Base-by-base conservation (phyloP, 1,140 invertebrate genomes). In the Laodelphax striatellus region DNA sequence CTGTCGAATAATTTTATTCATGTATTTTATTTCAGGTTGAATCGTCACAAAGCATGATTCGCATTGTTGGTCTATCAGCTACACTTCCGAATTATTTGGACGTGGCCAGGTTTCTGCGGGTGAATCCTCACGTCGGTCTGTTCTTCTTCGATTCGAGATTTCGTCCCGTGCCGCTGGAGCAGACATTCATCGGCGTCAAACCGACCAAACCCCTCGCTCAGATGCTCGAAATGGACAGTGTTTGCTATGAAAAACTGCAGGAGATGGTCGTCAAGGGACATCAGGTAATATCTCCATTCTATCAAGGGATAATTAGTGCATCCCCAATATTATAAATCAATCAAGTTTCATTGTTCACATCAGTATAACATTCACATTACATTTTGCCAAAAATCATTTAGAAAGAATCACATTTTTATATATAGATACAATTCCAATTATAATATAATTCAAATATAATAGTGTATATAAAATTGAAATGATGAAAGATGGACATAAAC, bases 131-230 rank as follows among this genome's bases (percentile, higher is more conserved):
- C 66, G 85, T 85, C 58, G 97, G 97, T 5, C 76, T 99, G 0
- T 99, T 98, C 74, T 98, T 89, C 75, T 99, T 99, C 72, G 97
- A 99, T 78, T 86, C 88, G 2, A 81, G 97, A 11, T 99, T 98
- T 69, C 82, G 97, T 52, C 94, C 94, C 1, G 96, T 99, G 5
- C 97, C 97, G 0, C 73, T 99, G 5, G 86, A 87, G 57, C 90
- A 95, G 69, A 90, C 86, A 17, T 97, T 97, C 70, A 85, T 96
- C 63, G 96, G 96, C 9, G 83, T 97, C 0, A 98, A 97, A 73
- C 79, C 81, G 8, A 71, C 78, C 4, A 87, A 88, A 72, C 80
- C 85, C 62, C 68, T 89, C 56, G 83, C 92, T 73, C 86, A 90
- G 72, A 77, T 88, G 65, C 77, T 81, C 63, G 84, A 90, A 68